Conservation (phyloP, 2,797 vertebrate genomes). For the Alectoris magna region DNA sequence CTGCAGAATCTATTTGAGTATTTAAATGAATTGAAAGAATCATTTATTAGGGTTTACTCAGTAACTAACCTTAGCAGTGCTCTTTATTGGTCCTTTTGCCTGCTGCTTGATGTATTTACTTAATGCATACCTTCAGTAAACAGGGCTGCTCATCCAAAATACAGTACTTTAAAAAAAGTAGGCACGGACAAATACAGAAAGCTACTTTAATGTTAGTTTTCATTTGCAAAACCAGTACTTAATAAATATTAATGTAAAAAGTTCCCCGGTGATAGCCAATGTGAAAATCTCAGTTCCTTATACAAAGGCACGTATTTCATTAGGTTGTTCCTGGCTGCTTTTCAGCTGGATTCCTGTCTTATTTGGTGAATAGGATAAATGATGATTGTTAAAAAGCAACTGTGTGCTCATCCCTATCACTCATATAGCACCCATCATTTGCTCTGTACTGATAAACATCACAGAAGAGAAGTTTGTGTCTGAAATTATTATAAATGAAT, state of each 20-base stretch:
- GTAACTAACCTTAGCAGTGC: not conserved
- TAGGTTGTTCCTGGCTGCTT: not conserved
- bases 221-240: not conserved
- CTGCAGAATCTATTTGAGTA: not conserved
- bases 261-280: not conserved
- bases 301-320: accelerated
- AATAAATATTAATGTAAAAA: not conserved
- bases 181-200: not conserved
- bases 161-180: not conserved
- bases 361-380: not conserved
- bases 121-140: not conserved
- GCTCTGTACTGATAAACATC: not conserved
- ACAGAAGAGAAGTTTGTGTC: not conserved
- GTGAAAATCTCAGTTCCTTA: not conserved
- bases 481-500: not conserved
- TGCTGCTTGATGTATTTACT: not conserved
- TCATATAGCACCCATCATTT: not conserved
- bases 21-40: slow-evolving; percentile 12
- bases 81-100: not conserved
- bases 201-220: not conserved
- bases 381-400: not conserved
- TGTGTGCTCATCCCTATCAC: not conserved
- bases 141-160: not conserved
- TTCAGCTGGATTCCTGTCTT: not conserved
- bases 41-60: not conserved